phyloP scores from a whole-genome alignment of 2,888 invertebrate species.

The Rotaria sp. region DNA sequence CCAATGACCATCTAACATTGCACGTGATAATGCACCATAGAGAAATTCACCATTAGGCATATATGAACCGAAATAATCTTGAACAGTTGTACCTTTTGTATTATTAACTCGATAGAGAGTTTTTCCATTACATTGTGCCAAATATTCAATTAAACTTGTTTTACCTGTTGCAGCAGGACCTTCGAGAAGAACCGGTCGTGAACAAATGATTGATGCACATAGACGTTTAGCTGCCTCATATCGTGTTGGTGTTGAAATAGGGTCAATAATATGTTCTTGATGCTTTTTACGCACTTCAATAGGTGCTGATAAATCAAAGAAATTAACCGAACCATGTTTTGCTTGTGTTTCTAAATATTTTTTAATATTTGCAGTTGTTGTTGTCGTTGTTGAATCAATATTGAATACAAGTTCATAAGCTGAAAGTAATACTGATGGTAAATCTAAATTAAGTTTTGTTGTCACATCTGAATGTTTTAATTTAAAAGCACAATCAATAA shows the following conservation, averaged over 20 bases:
- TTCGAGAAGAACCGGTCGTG: neutral
- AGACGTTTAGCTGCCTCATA: neutral
- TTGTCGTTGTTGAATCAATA: neutral
- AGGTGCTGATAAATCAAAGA: neutral
- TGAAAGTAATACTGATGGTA: neutral
- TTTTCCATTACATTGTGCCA: neutral
- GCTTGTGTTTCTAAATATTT: neutral
- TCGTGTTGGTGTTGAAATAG: neutral
- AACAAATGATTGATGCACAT: neutral
- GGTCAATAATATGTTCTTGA: neutral
- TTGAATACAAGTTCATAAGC: neutral
- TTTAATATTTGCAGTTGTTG: neutral
- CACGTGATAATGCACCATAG: neutral
- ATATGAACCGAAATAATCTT: constrained; percentile 11
- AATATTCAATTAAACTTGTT: neutral
- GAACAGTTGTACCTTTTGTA: neutral
- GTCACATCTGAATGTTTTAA: neutral
- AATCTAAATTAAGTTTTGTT: neutral
- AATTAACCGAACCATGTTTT: neutral
- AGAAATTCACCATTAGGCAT: neutral
- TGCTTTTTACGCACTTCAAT: neutral
- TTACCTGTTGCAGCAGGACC: neutral
- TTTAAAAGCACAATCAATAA: neutral
- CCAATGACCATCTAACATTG: neutral
- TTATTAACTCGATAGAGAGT: neutral